A percentile compares a stretch with the other conserved stretches of the same genome.
Conservation (phyloP, 2,888 invertebrate species). For the Drosophila macrospina region DNA sequence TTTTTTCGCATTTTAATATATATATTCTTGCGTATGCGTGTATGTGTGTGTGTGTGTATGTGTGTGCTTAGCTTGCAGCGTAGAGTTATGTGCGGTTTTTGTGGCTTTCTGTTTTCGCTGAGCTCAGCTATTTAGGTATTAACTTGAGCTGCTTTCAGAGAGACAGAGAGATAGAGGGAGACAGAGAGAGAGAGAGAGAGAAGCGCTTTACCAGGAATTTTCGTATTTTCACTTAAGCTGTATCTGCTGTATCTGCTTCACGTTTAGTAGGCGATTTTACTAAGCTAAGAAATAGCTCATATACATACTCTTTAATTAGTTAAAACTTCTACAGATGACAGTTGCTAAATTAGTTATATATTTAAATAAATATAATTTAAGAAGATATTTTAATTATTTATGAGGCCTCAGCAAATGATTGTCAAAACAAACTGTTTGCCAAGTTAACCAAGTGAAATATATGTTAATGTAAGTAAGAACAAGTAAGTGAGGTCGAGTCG, state of each 20-base stretch:
- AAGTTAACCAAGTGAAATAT: not conserved
- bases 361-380: not conserved
- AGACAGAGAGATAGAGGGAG: conserved; percentile 2
- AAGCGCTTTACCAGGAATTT: conserved; percentile 55
- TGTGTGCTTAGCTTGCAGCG: conserved; percentile 35
- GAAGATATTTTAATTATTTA: not conserved
- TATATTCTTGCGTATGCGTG: conserved; percentile 3
- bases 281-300: conserved; percentile 67
- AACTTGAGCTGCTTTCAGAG: conserved; percentile 63
- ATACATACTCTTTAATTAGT: not conserved
- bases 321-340: not conserved
- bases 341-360: not conserved
- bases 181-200: not conserved
- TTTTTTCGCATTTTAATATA: conserved; percentile 18
- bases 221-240: conserved; percentile 51
- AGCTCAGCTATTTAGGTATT: conserved; percentile 70
- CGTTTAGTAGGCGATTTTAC: conserved; percentile 54
- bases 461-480: not conserved
- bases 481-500: too few relatives aligned
- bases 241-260: conserved; percentile 17
- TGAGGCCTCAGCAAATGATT: not conserved
- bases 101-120: conserved; percentile 46
- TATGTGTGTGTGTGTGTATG: conserved; percentile 24
- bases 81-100: conserved; percentile 62
- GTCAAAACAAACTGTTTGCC: not conserved